phyloP scores from a whole-genome alignment of 2,113 vertebrate species.

The Elephas maximus region DNA sequence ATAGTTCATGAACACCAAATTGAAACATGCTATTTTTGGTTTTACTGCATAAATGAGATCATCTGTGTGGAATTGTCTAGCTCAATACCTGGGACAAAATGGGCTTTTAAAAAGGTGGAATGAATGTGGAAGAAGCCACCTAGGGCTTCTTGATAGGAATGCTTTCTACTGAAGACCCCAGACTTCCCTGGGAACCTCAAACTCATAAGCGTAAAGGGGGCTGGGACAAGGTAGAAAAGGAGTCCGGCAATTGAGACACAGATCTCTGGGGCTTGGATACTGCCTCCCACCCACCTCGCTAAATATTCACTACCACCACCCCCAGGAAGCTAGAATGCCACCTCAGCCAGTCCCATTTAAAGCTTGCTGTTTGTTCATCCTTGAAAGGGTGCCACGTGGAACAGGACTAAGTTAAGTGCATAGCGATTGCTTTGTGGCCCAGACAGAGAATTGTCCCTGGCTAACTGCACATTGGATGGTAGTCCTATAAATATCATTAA shows the following conservation, averaged over 20 bases:
- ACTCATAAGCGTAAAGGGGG: not conserved
- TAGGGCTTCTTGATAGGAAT: not conserved
- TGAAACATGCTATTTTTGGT: not conserved
- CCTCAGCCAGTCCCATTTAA: not conserved
- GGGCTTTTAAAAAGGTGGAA: not conserved
- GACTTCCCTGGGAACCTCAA: not conserved
- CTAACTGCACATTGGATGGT: conserved; percentile 68
- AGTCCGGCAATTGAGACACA: not conserved
- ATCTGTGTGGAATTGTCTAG: not conserved
- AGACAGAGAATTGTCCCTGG: conserved; percentile 77
- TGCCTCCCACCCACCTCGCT: not conserved
- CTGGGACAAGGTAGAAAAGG: not conserved
- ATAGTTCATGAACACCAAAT: not conserved
- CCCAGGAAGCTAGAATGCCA: not conserved
- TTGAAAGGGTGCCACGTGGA: not conserved
- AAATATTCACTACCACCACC: not conserved
- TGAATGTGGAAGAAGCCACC: not conserved
- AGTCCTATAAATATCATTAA: conserved; percentile 79
- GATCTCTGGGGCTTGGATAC: not conserved
- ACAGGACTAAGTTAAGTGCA: conserved; percentile 46
- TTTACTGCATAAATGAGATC: not conserved
- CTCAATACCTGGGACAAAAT: conserved; percentile 23
- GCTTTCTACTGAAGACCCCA: not conserved
- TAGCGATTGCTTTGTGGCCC: conserved; percentile 71
- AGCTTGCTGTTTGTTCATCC: not conserved